Base-by-base conservation (phyloP, 2,888 invertebrate genomes). In the Rhamphomyia laevipes region DNA sequence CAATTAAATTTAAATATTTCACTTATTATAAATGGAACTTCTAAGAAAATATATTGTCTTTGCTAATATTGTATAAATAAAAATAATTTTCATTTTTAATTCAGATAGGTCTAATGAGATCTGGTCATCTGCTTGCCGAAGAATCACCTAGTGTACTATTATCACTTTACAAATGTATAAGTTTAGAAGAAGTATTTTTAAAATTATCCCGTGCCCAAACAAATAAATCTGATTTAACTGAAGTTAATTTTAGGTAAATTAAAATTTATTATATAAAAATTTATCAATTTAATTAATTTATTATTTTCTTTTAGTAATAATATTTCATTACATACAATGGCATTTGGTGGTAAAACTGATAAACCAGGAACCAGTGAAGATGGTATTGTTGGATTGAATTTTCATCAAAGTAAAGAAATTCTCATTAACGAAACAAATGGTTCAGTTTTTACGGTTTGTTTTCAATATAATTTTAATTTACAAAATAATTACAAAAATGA, bases 21-120 rank as follows among this genome's bases (percentile, higher is more conserved):
- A n/a, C n/a, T n/a, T n/a, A n/a, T n/a, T n/a, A n/a, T n/a, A n/a
- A n/a, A n/a, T n/a, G n/a, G n/a, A n/a, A n/a, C n/a, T n/a, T n/a
- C n/a, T n/a, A n/a, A n/a, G n/a, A n/a, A n/a, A n/a, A n/a, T n/a
- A n/a, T n/a, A n/a, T n/a, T n/a, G n/a, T n/a, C n/a, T n/a, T n/a
- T n/a, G n/a, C n/a, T n/a, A n/a, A n/a, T n/a, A n/a, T n/a, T n/a
- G n/a, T n/a, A n/a, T n/a, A n/a, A 21, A 27, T 6, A 6, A n/a
- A 27, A 27, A 27, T 27, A 27, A 27, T 27, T 27, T 27, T 7
- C 21, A 3, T 27, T 47, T 53, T 56, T 57, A 46, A 69, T 50
- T 37, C 69, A 92, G 92, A 94, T 95, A 66, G 95, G 94, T 52
- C 73, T 95, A 58, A 95, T 95, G 94, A 76, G 95, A 55, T 89